Base-by-base conservation (phyloP, 2,113 vertebrate genomes). In the Halcyon malimbica region DNA sequence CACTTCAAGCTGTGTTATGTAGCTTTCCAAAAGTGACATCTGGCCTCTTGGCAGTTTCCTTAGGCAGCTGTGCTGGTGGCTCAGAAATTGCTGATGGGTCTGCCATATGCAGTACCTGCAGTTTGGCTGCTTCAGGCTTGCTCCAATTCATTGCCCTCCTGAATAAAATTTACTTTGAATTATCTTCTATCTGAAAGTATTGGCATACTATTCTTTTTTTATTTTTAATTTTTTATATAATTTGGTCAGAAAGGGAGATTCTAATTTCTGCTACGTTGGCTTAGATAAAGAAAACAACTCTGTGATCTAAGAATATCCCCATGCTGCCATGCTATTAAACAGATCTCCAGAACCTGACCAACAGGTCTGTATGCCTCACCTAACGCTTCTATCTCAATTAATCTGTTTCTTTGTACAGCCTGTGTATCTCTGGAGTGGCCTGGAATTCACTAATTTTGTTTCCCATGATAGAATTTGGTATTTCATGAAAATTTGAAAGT, bases 1-100 rank as follows among this genome's bases (percentile, higher is more conserved):
- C 59, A 76, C 70, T 92, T 94, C 89, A 91, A 95, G 85, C 91
- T 94, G 83, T 62, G 60, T 67, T 82, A 96, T 83, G 78, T 42
- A 77, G 92, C 81, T 93, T 94, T 97, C 97, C 97, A 96, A 96
- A 96, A 97, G 63, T 84, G 94, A 96, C 95, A 91, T 93, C 77
- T 88, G 97, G 95, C 92, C 91, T 96, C 94, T 96, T 96, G 97
- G 97, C 96, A 96, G 57, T 64, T 76, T 97, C 64, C 39, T 50
- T 51, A 65, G 81, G 94, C 97, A 97, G 92, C 96, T 97, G 97
- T 80, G 63, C 67, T 51, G 25, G 86, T 94, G 87, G 88, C 65
- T 97, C 53, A 92, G 80, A 87, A 68, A 87, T 83, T 79, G 67
- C 83, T 88, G 71, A 75, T 71, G 75, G 33, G 33, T 56, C 71